These are phyloP conservation scores for Pseudochirops cupreus DNA, from an alignment of 2,797 vertebrate genomes.

Conservation along the genomic window DNA sequence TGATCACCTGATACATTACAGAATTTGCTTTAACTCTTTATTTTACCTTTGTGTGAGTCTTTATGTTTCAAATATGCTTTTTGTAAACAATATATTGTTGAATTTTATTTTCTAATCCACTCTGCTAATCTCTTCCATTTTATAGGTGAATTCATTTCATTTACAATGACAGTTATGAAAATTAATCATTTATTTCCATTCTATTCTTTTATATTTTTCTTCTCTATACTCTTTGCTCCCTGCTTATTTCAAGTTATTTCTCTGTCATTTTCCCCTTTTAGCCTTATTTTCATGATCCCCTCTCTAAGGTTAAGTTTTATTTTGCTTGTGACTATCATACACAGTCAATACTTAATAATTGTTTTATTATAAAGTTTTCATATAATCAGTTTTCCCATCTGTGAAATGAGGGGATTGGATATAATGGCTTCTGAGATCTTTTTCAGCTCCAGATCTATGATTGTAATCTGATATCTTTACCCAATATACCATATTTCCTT, in stretches of 20 bases:
- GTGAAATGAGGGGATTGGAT: background rate
- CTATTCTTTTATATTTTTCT: background rate
- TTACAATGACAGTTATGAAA: background rate
- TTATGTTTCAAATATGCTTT: background rate
- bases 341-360: background rate
- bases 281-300: background rate
- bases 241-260: background rate
- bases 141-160: background rate
- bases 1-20: background rate
- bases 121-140: background rate
- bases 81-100: background rate
- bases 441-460: background rate
- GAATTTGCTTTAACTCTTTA: background rate
- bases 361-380: background rate
- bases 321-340: background rate
- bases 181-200: background rate
- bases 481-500: background rate
- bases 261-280: background rate
- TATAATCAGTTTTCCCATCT: constrained; percentile 1
- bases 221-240: background rate
- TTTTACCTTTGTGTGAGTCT: background rate
- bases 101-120: background rate
- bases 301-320: background rate
- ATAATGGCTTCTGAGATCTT: background rate
- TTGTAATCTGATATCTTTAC: background rate